These are phyloP conservation scores for Mimumesa dahlbomi DNA, from an alignment of 2,888 invertebrate genomes.

Conservation along the genomic window DNA sequence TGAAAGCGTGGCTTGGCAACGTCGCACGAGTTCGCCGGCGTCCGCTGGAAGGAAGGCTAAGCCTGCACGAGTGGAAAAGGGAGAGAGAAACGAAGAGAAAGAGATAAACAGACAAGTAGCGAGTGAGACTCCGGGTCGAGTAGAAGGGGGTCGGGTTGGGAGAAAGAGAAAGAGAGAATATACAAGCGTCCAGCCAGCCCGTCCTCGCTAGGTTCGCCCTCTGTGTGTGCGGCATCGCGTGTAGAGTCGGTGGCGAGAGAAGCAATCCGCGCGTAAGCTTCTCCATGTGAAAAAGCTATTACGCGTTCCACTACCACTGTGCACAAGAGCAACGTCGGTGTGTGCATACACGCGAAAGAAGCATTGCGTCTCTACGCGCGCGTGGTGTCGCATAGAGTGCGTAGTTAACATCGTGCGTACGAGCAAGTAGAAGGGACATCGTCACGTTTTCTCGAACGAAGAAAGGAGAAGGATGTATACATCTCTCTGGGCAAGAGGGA, in stretches of 20 bases:
- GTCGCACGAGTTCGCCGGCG: constrained; percentile 72
- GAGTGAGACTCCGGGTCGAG: constrained; percentile 44
- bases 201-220: constrained; percentile 66
- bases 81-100: constrained; percentile 45
- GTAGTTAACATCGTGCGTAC: constrained; percentile 51
- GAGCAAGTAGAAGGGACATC: constrained; percentile 46
- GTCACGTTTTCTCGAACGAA: constrained; percentile 35
- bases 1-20: constrained; percentile 78
- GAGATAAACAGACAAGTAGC: constrained; percentile 38
- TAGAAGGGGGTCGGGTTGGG: constrained; percentile 47
- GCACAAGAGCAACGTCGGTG: constrained; percentile 33
- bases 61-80: constrained; percentile 41
- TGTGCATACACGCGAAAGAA: constrained; percentile 54
- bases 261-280: constrained; percentile 64
- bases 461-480: constrained; percentile 13
- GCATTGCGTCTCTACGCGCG: constrained; percentile 48
- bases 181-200: constrained; percentile 62
- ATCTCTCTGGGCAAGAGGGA: neutral
- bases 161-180: constrained; percentile 57
- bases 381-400: constrained; percentile 57
- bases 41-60: constrained; percentile 71
- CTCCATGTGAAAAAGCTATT: constrained; percentile 67
- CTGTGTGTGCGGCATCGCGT: constrained; percentile 63
- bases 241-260: constrained; percentile 61
- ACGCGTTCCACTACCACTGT: constrained; percentile 55